Evolutionary conservation across 2,888 invertebrate species (phyloP), one percentile per base, ranked within the genome.

Genomic region (Eledona agricola): DNA sequence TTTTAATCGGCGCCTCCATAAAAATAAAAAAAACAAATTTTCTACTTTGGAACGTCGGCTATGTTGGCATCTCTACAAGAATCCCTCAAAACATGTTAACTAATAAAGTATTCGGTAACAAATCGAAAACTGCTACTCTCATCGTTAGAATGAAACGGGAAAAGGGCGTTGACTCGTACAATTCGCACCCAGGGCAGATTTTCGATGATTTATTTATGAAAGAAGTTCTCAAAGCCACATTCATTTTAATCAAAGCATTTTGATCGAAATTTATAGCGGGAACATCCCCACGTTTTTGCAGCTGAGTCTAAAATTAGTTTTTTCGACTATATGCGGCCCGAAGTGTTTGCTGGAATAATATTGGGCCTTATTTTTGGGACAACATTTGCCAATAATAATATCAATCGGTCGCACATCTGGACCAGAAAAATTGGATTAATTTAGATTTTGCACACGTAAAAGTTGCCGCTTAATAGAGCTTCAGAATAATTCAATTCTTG

Each of bases 161-260:
- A 20, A 15, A 42, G 42, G 42, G 13, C 42, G 29, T 19, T 42
- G 42, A 42, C 42, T 42, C 31, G 29, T 22, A 20, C 5, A 1
- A 11, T 9, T n/a, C 22, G 28, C 9, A 28, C 42, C 6, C 42
- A 13, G 31, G 22, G 31, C 22, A 42, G 22, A 29, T 29, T 42
- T 29, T 31, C 31, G 42, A 31, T 42, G 29, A 42, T 42, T 42
- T 42, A 42, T 42, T 42, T 42, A 42, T 42, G 31, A 22, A 37
- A 42, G 42, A 42, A 29, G 42, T 42, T 31, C 16, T 2, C n/a
- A 13, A 37, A 37, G 29, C 38, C 16, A 28, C 28, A 12, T 37
- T 15, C 37, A 42, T 42, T 42, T 35, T 31, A 42, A 42, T 31
- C 20, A 42, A 42, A 31, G 22, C 42, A 29, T 42, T 40, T 42